Evolutionary conservation across 2,113 vertebrate species (phyloP).

Genomic region (Eclectus roratus): DNA sequence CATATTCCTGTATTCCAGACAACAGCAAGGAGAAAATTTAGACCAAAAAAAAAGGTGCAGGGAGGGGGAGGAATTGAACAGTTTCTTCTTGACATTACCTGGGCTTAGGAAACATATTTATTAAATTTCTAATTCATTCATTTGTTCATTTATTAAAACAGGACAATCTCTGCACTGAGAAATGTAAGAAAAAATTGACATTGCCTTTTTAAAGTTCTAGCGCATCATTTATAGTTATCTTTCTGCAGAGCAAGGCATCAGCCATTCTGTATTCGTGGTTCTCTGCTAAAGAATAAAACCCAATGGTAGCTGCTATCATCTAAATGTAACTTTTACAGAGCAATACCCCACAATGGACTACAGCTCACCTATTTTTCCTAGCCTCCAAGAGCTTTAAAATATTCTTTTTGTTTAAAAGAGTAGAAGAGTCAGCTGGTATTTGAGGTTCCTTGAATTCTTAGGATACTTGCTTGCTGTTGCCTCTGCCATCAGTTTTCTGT

Average conservation of each 20-base stretch:
- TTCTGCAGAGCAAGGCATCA: neutral
- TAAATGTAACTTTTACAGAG: neutral
- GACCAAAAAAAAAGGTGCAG: neutral
- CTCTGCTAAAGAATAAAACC: neutral
- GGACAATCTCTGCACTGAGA: neutral
- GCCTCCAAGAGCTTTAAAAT: neutral
- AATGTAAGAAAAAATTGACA: neutral
- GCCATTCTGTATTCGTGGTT: neutral
- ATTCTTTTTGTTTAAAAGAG: neutral
- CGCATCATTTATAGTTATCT: neutral
- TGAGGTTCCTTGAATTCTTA: neutral
- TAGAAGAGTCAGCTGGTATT: neutral
- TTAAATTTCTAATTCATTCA: neutral
- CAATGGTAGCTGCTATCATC: neutral
- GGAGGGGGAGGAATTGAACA: neutral
- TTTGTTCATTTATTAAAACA: neutral
- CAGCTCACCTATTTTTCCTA: neutral
- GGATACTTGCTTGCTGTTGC: neutral
- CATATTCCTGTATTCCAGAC: neutral
- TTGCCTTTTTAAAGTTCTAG: neutral
- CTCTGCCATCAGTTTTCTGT: neutral
- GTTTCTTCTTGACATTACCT: neutral
- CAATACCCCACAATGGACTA: neutral
- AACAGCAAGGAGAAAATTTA: neutral
- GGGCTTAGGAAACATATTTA: neutral